phyloP scores from a whole-genome alignment of 2,888 invertebrate species.

The Venusia cambrica region DNA sequence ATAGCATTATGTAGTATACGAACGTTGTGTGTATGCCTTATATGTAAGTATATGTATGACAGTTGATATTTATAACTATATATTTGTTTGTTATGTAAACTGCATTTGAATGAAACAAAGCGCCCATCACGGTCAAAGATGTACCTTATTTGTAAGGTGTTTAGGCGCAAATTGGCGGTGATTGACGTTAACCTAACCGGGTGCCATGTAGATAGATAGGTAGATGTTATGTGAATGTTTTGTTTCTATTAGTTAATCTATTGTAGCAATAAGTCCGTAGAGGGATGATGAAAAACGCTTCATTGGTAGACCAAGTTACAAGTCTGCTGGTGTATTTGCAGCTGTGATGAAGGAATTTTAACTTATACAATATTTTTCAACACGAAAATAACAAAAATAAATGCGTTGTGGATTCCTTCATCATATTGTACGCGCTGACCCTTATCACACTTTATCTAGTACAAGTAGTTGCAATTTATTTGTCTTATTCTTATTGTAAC shows the following conservation, averaged over 20 bases:
- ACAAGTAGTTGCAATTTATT: conserved; percentile 15
- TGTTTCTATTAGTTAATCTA: conserved; percentile 37
- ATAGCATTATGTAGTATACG: conserved; percentile 56
- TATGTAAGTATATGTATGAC: conserved; percentile 54
- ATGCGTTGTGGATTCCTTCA: conserved; percentile 33
- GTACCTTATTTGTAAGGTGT: conserved; percentile 31
- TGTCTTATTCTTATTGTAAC: not conserved
- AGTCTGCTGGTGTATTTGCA: conserved; percentile 36
- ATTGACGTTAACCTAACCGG: conserved; percentile 37
- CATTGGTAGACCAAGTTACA: conserved; percentile 33
- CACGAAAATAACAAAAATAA: not conserved
- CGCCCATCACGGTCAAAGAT: conserved; percentile 35
- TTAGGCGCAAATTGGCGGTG: conserved; percentile 37
- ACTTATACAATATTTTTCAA: not conserved
- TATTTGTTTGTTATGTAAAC: conserved; percentile 38
- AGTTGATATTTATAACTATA: conserved; percentile 38
- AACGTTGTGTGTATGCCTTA: conserved; percentile 63
- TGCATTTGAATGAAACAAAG: conserved; percentile 47
- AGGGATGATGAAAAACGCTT: conserved; percentile 51
- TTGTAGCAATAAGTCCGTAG: conserved; percentile 53
- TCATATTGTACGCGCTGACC: conserved; percentile 40
- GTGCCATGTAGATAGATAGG: conserved; percentile 64
- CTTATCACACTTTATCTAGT: conserved; percentile 47
- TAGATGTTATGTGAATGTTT: conserved; percentile 72
- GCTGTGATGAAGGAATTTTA: conserved; percentile 42